Base-by-base conservation (phyloP, 2,888 invertebrate genomes). In the Agrilus biguttatus region DNA sequence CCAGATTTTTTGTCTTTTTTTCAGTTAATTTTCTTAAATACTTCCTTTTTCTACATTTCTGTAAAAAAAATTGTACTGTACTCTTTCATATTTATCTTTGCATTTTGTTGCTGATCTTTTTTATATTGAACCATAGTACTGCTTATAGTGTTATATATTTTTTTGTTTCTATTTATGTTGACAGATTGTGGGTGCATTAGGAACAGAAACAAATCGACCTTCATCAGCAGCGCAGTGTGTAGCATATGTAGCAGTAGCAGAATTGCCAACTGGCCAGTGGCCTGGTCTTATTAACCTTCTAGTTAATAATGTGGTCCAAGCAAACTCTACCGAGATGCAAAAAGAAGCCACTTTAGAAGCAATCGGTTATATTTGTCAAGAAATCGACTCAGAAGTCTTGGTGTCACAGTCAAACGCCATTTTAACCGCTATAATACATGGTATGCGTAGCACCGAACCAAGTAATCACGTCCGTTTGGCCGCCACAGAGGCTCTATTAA, bases 211-310 rank as follows among this genome's bases (percentile, higher is more conserved):
- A 48, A 84, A 82, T 50, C 73, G 97, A 49, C 98, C 97, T 2
- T 95, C 95, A 56, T 91, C 93, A 41, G 97, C 97, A 7, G 97
- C 98, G 1, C 98, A 98, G 67, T 99, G 98, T 71, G 95, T 99
- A 37, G 97, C 98, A 1, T 93, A 93, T 65, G 91, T 99, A 47
- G 98, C 96, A 1, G 92, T 96, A 40, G 86, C 93, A 32, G 98
- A 99, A 68, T 71, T 99, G 47, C 90, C 96, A 1, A 81, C 84
- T 40, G 80, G 83, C 44, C 82, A 91, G 55, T 99, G 98, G 97
- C 83, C 79, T 49, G 87, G 91, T 53, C 74, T 98, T 6, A 92
- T 99, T 54, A 74, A 76, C 38, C 75, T 81, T 12, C 73, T 99
- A 51, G 91, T 93, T 44, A 80, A 77, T 63, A 96, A 96, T 73